Conservation (phyloP, 2,113 vertebrate species). For the Aphyosemion australe region DNA sequence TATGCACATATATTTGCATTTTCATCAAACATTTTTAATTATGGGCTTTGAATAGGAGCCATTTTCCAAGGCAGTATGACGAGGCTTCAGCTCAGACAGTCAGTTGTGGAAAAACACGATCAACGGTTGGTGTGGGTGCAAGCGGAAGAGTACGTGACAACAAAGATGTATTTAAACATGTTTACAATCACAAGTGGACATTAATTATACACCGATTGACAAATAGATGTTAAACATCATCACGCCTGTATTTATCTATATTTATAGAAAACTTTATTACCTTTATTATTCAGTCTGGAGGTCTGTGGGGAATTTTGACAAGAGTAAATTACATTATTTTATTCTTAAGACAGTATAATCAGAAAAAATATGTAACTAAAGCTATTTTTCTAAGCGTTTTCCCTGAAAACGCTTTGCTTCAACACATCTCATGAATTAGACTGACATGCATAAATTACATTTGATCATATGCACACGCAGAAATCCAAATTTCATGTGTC, state of each 20-base stretch:
- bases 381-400: too few relatives aligned
- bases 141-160: conserved; percentile 38
- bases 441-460: conserved; percentile 11
- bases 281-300: too few relatives aligned
- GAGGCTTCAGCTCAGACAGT: conserved; percentile 51
- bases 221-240: too few relatives aligned
- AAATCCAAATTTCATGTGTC: not conserved
- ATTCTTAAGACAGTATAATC: too few relatives aligned
- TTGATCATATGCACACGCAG: not conserved
- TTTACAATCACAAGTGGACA: conserved; percentile 2
- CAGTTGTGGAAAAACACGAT: conserved; percentile 43
- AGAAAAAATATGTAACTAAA: too few relatives aligned
- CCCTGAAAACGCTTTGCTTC: conserved; percentile 12
- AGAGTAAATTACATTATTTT: too few relatives aligned
- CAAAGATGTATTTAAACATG: conserved; percentile 19
- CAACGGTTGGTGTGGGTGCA: conserved; percentile 29
- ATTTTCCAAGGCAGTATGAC: conserved; percentile 66
- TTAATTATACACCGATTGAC: not conserved
- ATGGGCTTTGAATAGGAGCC: conserved; percentile 66
- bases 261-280: too few relatives aligned
- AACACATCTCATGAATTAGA: conserved; percentile 22
- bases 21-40: conserved; percentile 79
- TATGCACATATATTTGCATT: conserved; percentile 81
- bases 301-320: too few relatives aligned
- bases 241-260: too few relatives aligned